A percentile compares a stretch with the other conserved stretches of the same genome.
Evolutionary conservation across 1,140 invertebrate species (phyloP).

Genomic region (Conopomorpha cramerella): DNA sequence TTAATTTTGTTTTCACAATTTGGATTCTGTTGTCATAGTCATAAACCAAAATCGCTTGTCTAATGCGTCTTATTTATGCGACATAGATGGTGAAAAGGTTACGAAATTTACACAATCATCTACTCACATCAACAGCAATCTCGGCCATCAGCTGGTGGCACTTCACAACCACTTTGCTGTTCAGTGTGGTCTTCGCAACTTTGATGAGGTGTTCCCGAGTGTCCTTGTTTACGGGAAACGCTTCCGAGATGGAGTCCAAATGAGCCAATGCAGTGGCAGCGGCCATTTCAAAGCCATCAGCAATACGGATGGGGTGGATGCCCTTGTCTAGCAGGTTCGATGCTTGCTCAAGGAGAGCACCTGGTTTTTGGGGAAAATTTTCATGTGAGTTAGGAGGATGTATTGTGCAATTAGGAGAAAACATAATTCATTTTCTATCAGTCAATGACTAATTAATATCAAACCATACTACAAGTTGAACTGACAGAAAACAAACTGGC

Average conservation of each 20-base stretch:
- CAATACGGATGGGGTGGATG: slow-evolving; percentile 98
- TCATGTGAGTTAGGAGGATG: background rate
- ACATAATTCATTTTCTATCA: too few relatives aligned
- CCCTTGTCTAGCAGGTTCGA: slow-evolving; percentile 92
- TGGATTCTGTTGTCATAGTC: too few relatives aligned
- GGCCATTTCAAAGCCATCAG: slow-evolving; percentile 98
- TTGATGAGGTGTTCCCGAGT: slow-evolving; percentile 90
- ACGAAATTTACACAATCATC: background rate
- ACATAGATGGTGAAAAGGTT: background rate
- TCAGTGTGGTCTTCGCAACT: slow-evolving; percentile 97
- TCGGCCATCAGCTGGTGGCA: slow-evolving; percentile 96
- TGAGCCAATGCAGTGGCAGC: slow-evolving; percentile 88
- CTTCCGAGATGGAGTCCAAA: slow-evolving; percentile 86
- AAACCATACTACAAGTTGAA: too few relatives aligned
- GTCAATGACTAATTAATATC: too few relatives aligned
- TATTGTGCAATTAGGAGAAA: slow-evolving; percentile 4
- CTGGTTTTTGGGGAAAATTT: too few relatives aligned
- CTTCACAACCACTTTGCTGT: slow-evolving; percentile 97
- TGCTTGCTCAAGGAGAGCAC: slow-evolving; percentile 95
- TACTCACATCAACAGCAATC: slow-evolving; percentile 90
- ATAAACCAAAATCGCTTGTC: too few relatives aligned
- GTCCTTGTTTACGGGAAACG: slow-evolving; percentile 82
- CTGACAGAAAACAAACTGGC: too few relatives aligned
- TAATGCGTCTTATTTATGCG: background rate
- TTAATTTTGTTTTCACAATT: too few relatives aligned